A percentile compares a stretch with the other conserved stretches of the same genome.
Evolutionary conservation across 2,113 vertebrate species (phyloP).

Genomic region (Petroica traversi): DNA sequence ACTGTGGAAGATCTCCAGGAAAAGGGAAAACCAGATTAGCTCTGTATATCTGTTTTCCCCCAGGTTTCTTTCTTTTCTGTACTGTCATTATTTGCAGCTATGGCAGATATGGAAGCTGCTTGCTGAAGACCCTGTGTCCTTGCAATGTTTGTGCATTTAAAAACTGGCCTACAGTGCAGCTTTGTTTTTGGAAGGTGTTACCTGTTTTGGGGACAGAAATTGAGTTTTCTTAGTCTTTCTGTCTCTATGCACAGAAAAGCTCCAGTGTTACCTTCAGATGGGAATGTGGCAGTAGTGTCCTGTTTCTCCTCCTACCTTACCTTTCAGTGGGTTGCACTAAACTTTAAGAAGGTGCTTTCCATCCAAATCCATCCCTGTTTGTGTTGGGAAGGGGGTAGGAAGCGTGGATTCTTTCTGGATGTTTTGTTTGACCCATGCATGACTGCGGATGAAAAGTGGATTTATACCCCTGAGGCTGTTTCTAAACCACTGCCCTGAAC

Average conservation of each 20-base stretch:
- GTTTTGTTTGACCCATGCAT: accelerated
- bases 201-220: neutral
- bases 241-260: neutral
- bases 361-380: neutral
- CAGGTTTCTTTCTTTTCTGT: neutral
- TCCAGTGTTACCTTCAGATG: neutral
- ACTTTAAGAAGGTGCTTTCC: neutral
- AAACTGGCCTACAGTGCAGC: neutral
- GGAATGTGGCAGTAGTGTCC: neutral
- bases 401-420: neutral
- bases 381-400: neutral
- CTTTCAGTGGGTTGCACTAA: neutral
- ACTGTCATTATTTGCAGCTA: neutral
- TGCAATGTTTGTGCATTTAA: neutral
- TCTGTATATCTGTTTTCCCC: neutral
- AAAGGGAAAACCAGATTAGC: neutral
- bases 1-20: neutral
- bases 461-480: neutral
- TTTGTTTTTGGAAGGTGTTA: neutral
- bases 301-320: neutral
- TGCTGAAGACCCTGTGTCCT: neutral
- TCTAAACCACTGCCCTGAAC: neutral
- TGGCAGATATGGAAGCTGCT: neutral
- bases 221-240: neutral
- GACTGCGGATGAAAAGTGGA: accelerated